phyloP scores from a whole-genome alignment of 2,888 invertebrate species.

The Thereva nobilitata region DNA sequence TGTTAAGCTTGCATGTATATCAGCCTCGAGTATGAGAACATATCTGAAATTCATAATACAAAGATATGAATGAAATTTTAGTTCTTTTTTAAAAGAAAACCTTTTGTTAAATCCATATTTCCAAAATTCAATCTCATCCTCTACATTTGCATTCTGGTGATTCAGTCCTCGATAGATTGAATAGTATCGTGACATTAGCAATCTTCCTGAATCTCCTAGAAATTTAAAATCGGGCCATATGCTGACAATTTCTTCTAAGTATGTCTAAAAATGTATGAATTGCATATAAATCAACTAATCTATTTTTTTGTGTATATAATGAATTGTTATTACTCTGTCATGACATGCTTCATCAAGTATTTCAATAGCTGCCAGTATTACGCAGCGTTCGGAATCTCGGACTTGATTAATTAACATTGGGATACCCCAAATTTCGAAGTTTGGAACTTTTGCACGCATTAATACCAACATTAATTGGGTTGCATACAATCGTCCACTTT shows the following conservation, averaged over 20 bases:
- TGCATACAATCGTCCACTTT: conserved; percentile 74
- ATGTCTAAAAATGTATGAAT: conserved; percentile 60
- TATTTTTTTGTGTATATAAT: conserved; percentile 9
- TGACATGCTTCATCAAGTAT: conserved; percentile 93
- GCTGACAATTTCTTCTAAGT: conserved; percentile 75
- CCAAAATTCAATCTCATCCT: conserved; percentile 80
- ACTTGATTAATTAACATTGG: conserved; percentile 82
- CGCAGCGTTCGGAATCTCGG: conserved; percentile 78
- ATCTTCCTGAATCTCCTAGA: conserved; percentile 77
- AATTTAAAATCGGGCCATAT: conserved; percentile 71
- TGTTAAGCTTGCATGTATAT: conserved; percentile 85
- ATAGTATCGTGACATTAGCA: conserved; percentile 76
- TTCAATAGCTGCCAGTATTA: conserved; percentile 78
- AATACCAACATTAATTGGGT: conserved; percentile 90
- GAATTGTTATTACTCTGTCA: conserved; percentile 65
- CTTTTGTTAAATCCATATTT: conserved; percentile 72
- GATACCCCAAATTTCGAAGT: conserved; percentile 85
- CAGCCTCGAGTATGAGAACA: conserved; percentile 85
- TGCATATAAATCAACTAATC: not conserved
- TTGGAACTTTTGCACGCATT: conserved; percentile 70
- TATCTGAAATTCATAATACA: conserved; percentile 64
- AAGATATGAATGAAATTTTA: not conserved
- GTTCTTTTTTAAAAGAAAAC: conserved; percentile 52
- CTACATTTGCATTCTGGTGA: conserved; percentile 67
- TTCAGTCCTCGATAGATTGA: conserved; percentile 73